Evolutionary conservation across 2,888 invertebrate species (phyloP), one percentile per base, ranked within the genome.

Genomic region (Arrhopalites spinosus): DNA sequence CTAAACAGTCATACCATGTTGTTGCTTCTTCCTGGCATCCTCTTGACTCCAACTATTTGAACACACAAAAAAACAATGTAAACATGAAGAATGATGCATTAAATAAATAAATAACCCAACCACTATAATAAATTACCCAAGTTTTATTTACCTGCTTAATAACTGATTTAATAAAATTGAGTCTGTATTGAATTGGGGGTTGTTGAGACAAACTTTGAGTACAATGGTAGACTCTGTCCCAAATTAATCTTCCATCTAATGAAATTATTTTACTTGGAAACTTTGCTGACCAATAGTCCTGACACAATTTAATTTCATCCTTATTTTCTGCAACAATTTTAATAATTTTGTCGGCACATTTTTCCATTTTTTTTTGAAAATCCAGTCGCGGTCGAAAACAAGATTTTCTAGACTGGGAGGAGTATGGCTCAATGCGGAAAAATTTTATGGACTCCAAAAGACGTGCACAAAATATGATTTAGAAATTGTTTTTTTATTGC

Each of bases 101-200:
- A 45, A 45, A 11, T 7, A 45, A 11, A 45, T 11, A 11, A 45
- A 45, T 45, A 45, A 45, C 15, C 7, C 15, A 45, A 45, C 15
- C 15, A 45, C 15, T n/a, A n/a, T n/a, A n/a, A n/a, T n/a, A n/a
- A n/a, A n/a, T n/a, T n/a, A n/a, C n/a, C n/a, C n/a, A n/a, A n/a
- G 15, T 8, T 69, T 69, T 13, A 17, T 47, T 74, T 30, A 74
- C 74, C 59, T 67, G 45, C 27, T 74, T 74, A 25, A 74, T 74
- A 7, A 67, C 56, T 25, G 50, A 29, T 30, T 74, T 74, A 8
- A 74, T 43, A 30, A 74, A 68, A 29, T 56, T 63, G 13, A 74
- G 56, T 17, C 67, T 29, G 67, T 74, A 74, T 53, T 74, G 74
- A 30, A 74, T 56, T 8, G 74, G 74, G 8, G 74, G 74, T 25